A percentile compares a stretch with the other conserved stretches of the same genome.
Evolutionary conservation across 2,113 vertebrate genomes (phyloP).

Genomic region (Microcebus lehilahytsara): DNA sequence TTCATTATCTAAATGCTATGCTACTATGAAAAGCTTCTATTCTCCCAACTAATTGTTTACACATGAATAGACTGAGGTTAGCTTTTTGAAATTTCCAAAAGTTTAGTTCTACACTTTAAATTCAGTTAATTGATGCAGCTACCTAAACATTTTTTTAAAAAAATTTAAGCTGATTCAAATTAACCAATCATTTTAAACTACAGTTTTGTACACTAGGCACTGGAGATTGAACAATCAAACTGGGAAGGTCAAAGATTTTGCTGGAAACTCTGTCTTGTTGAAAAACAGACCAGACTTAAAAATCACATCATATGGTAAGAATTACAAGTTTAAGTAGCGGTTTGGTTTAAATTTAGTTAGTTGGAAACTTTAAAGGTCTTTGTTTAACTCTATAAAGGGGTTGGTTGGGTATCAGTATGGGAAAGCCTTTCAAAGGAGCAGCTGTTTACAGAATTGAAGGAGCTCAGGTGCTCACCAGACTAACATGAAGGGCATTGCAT

Average conservation of each 20-base stretch:
- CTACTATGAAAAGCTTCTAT: conserved; percentile 35
- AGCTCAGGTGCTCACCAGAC: not conserved
- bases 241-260: not conserved
- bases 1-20: not conserved
- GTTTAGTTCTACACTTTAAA: not conserved
- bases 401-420: not conserved
- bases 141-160: not conserved
- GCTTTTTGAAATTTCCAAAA: not conserved
- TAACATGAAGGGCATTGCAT: not conserved
- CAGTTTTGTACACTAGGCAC: not conserved
- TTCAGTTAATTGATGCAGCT: not conserved
- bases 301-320: not conserved
- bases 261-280: not conserved
- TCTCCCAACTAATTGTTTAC: conserved; percentile 18
- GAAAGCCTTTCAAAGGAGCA: not conserved
- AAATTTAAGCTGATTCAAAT: not conserved
- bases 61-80: not conserved
- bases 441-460: not conserved
- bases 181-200: not conserved
- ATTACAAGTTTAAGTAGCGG: not conserved
- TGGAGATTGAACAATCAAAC: not conserved
- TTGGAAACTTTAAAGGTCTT: not conserved
- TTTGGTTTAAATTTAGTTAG: not conserved
- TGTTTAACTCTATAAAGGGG: not conserved
- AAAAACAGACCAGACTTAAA: not conserved